Evolutionary conservation across 2,113 vertebrate species (phyloP).

Genomic region (Lethenteron reissneri): DNA sequence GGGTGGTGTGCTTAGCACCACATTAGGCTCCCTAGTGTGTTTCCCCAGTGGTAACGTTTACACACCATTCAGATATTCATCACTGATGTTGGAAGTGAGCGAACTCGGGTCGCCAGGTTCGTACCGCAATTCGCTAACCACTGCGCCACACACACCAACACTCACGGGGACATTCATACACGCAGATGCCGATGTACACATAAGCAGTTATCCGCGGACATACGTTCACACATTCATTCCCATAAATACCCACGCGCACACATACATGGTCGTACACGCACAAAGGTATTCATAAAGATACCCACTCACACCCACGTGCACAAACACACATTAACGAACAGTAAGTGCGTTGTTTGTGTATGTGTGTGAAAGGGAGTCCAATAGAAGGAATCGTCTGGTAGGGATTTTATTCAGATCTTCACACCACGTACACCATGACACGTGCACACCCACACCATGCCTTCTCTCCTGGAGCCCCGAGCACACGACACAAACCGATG

Average conservation of each 20-base stretch:
- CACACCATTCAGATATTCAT: too few relatives aligned
- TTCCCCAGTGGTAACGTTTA: too few relatives aligned
- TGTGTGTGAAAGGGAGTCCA: too few relatives aligned
- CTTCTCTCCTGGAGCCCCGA: neutral
- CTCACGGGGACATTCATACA: neutral
- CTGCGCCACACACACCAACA: neutral
- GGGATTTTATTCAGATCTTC: too few relatives aligned
- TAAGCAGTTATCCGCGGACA: neutral
- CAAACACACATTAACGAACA: neutral
- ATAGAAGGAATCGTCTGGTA: too few relatives aligned
- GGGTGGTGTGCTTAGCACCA: too few relatives aligned
- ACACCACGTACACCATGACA: neutral
- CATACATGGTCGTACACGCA: neutral
- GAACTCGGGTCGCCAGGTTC: too few relatives aligned
- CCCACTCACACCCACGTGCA: neutral
- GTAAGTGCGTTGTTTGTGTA: too few relatives aligned
- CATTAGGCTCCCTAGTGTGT: too few relatives aligned
- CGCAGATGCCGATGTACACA: neutral
- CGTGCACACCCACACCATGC: neutral
- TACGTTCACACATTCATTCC: neutral
- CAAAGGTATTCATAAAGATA: neutral
- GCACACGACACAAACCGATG: too few relatives aligned
- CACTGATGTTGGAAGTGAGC: too few relatives aligned
- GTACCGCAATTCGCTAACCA: too few relatives aligned
- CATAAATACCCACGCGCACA: neutral